phyloP scores from a whole-genome alignment of 1,140 invertebrate genomes.

The Atta colombica region DNA sequence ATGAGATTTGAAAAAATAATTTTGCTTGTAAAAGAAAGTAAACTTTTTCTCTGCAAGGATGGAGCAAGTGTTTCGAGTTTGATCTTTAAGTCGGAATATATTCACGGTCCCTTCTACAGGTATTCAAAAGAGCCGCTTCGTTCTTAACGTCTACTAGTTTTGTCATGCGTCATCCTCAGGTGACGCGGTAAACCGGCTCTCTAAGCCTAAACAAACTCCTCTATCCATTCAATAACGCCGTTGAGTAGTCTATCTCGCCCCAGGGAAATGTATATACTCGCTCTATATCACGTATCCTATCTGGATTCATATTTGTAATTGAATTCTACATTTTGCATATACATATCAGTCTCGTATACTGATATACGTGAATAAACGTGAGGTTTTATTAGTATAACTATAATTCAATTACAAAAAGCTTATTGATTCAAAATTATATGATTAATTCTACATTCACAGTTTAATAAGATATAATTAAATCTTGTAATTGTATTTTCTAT shows the following conservation, averaged over 20 bases:
- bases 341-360: background rate
- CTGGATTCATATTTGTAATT: slow-evolving; percentile 26
- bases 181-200: slow-evolving; percentile 38
- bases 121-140: slow-evolving; percentile 18
- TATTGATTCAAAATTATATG: background rate
- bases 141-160: background rate
- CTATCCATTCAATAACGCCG: slow-evolving; percentile 44
- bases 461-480: background rate
- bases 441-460: background rate
- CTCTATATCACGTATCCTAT: slow-evolving; percentile 2
- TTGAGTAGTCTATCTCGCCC: slow-evolving; percentile 43
- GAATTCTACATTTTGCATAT: slow-evolving; percentile 9
- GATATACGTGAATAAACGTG: background rate
- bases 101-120: background rate
- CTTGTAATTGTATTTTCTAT: background rate
- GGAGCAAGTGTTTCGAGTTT: background rate
- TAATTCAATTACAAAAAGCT: slow-evolving; percentile 23
- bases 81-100: background rate
- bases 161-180: slow-evolving; percentile 44
- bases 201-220: slow-evolving; percentile 50
- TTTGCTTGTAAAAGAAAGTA: background rate
- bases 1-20: background rate
- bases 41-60: background rate
- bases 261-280: slow-evolving; percentile 43
- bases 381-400: background rate